These are phyloP conservation scores for Lerema accius DNA, from an alignment of 1,140 invertebrate genomes.

Conservation along the genomic window DNA sequence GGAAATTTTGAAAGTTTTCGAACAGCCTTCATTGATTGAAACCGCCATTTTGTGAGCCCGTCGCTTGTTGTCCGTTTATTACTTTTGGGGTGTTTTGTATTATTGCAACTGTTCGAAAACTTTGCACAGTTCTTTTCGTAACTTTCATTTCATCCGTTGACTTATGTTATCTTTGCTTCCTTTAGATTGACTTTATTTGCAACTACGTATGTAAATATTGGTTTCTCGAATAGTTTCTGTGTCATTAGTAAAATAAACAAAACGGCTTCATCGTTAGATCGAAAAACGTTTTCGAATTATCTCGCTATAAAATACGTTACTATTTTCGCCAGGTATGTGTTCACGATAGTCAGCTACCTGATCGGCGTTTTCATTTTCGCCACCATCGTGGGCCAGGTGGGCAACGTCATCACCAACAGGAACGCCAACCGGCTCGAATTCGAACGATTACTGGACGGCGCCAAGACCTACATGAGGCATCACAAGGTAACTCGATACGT, in stretches of 20 bases:
- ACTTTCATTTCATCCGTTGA: conserved; percentile 49
- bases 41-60: conserved; percentile 76
- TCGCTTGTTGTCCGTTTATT: conserved; percentile 60
- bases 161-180: conserved; percentile 21
- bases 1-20: conserved; percentile 85
- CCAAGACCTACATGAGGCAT: conserved; percentile 98
- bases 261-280: too few relatives aligned
- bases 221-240: neutral
- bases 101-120: conserved; percentile 85
- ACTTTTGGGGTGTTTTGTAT: conserved; percentile 67
- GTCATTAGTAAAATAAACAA: too few relatives aligned
- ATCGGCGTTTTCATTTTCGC: conserved; percentile 99
- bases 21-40: conserved; percentile 86
- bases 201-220: neutral
- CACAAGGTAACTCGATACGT: conserved; percentile 87
- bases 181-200: conserved; percentile 18
- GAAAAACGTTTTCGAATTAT: too few relatives aligned
- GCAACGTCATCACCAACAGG: conserved; percentile 98
- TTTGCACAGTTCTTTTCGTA: conserved; percentile 77
- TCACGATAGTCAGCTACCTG: conserved; percentile 98
- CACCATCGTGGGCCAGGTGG: conserved; percentile 98
- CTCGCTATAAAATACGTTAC: conserved; percentile 81
- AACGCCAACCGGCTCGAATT: conserved; percentile 98
- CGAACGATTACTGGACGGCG: conserved; percentile 96
- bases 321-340: conserved; percentile 95